These are phyloP conservation scores for Xiphorhynchus elegans DNA, from an alignment of 2,113 vertebrate species.

Conservation along the genomic window DNA sequence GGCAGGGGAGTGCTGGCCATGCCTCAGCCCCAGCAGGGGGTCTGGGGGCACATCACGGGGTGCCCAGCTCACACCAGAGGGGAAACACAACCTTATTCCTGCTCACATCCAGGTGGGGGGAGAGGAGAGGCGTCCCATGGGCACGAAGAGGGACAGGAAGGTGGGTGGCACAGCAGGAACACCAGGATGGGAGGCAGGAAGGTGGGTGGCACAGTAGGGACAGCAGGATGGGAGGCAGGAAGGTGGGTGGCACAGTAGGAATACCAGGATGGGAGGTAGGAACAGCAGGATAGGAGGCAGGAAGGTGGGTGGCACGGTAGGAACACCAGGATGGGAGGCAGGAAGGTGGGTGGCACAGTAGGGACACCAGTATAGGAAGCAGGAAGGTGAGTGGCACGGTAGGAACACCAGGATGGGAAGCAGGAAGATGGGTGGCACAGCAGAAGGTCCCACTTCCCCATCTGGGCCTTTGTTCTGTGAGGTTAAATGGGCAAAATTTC, in stretches of 20 bases:
- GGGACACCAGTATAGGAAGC: neutral
- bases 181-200: neutral
- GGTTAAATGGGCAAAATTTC: neutral
- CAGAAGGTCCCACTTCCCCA: neutral
- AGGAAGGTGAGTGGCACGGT: neutral
- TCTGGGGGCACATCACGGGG: neutral
- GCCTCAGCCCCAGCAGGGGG: neutral
- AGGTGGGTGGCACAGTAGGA: no score
- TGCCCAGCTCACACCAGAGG: neutral
- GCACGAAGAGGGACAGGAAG: neutral
- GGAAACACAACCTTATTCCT: rapidly evolving
- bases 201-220: neutral
- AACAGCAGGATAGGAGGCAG: neutral
- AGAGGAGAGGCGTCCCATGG: rapidly evolving
- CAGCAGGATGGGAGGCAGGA: neutral
- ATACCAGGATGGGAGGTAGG: neutral
- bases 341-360: neutral
- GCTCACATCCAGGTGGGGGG: rapidly evolving
- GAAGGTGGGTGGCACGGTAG: neutral
- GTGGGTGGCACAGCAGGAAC: neutral
- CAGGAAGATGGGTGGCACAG: neutral
- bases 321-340: neutral
- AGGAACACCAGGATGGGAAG: neutral
- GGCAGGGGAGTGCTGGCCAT: neutral
- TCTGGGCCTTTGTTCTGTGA: neutral